Evolutionary conservation across 2,113 vertebrate genomes (phyloP), one percentile per base, ranked within the genome.

Genomic region (Rhea pennata): DNA sequence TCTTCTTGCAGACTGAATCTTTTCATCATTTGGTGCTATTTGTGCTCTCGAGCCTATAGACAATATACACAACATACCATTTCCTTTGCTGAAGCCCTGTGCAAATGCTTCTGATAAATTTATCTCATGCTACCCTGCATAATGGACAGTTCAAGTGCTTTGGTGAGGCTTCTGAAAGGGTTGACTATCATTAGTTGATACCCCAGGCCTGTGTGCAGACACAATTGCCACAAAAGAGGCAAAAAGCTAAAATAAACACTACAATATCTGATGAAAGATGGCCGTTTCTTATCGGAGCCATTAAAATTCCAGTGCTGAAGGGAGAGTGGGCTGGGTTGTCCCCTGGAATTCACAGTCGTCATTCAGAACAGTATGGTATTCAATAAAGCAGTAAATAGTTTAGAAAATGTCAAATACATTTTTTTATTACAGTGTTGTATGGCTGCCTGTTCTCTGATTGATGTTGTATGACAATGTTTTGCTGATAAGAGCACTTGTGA

Each of bases 271-370:
- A 96, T 84, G 95, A 97, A 95, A 97, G 93, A 92, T 91, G 89
- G 15, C 22, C 0, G 3, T 89, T 33, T 93, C 80, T 95, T 97
- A 96, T 95, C 59, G 0, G 10, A 82, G 59, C 93, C 94, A 97
- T 97, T 97, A 97, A 97, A 97, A 98, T 97, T 97, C 96, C 96
- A 94, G 26, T 84, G 91, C 44, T 72, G 89, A 91, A 51, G 72
- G 62, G 9, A 87, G 77, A 88, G 76, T 70, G 58, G 75, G 69
- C 67, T 3, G 4, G 79, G 81, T 51, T 94, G 93, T 89, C 50
- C 82, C 91, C 77, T 93, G 92, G 89, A 94, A 97, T 94, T 85
- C 84, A 51, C 62, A 92, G 72, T 80, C 0, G 0, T 73, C 74
- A 40, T 93, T 94, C 76, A 91, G 85, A 78, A n/a, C 19, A 85